These are phyloP conservation scores for Lindbergichthys nudifrons DNA, from an alignment of 2,797 vertebrate species.

Conservation along the genomic window DNA sequence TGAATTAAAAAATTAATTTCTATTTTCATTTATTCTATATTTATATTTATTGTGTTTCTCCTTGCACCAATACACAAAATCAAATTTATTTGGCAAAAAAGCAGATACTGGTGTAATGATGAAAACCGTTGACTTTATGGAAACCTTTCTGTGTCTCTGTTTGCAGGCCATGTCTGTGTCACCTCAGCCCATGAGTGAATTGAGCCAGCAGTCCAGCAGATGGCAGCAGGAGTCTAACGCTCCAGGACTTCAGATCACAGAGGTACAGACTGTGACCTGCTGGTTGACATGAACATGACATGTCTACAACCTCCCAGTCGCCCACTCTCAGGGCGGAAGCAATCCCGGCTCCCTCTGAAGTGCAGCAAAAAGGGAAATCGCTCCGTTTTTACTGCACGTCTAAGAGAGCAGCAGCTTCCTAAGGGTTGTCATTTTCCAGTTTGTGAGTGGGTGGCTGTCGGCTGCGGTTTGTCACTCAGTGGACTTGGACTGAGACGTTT, in stretches of 20 bases:
- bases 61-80: too few relatives aligned
- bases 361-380: slow-evolving; percentile 59
- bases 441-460: slow-evolving; percentile 82
- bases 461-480: slow-evolving; percentile 82
- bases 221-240: slow-evolving; percentile 67
- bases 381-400: slow-evolving; percentile 67
- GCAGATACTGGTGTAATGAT: neutral
- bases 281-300: slow-evolving; percentile 74
- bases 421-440: slow-evolving; percentile 84
- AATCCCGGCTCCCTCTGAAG: slow-evolving; percentile 73
- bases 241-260: slow-evolving; percentile 21
- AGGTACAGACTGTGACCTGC: slow-evolving; percentile 54
- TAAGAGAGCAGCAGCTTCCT: slow-evolving; percentile 59
- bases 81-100: too few relatives aligned
- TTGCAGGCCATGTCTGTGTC: neutral
- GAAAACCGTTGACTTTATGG: neutral
- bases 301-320: slow-evolving; percentile 71
- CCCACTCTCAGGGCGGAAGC: slow-evolving; percentile 81
- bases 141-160: neutral
- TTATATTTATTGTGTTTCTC: too few relatives aligned
- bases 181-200: neutral
- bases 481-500: slow-evolving; percentile 76
- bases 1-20: too few relatives aligned
- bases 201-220: slow-evolving; percentile 70
- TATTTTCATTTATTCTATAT: too few relatives aligned